phyloP scores from a whole-genome alignment of 30 jellyfish, hydroid and myxozoan species.

The Turritopsis dohrnii region DNA sequence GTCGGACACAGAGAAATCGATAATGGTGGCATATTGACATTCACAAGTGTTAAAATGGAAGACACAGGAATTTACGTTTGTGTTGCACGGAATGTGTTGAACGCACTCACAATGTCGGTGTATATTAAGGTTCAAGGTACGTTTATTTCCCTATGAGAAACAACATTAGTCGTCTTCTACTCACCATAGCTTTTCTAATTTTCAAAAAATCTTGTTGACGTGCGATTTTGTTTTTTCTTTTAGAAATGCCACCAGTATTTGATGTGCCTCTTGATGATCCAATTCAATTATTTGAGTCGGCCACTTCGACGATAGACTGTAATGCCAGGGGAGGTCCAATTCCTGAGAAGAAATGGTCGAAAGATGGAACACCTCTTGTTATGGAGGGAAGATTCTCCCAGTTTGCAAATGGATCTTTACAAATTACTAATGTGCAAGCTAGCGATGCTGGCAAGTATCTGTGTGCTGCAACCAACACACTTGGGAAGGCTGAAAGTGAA shows the following conservation, averaged over 20 bases:
- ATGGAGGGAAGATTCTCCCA: constrained; percentile 26
- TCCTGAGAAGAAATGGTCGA: constrained; percentile 70
- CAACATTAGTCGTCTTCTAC: too few relatives aligned
- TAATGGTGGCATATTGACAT: constrained; percentile 14
- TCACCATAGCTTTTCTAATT: too few relatives aligned
- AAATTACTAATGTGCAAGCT: constrained; percentile 37
- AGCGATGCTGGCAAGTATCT: constrained; percentile 62
- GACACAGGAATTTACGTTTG: constrained; percentile 82
- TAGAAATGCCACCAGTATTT: constrained; percentile 58
- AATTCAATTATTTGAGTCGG: constrained; percentile 59
- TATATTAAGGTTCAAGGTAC: constrained; percentile 58
- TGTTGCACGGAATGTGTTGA: constrained; percentile 60
- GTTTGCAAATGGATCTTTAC: constrained; percentile 57
- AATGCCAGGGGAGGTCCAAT: constrained; percentile 83
- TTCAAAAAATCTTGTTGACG: neutral
- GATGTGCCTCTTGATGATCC: constrained; percentile 77
- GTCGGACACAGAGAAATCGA: neutral
- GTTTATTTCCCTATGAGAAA: neutral
- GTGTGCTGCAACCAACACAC: constrained; percentile 58
- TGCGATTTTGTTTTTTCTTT: too few relatives aligned
- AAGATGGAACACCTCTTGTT: constrained; percentile 36
- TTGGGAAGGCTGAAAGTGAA: constrained; percentile 52
- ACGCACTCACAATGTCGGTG: constrained; percentile 60
- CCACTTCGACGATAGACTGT: constrained; percentile 53
- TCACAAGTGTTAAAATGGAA: neutral